A percentile compares a stretch with the other conserved stretches of the same genome.
Conservation (phyloP, 2,113 vertebrate species). For the Tretioscincus oriximinensis region DNA sequence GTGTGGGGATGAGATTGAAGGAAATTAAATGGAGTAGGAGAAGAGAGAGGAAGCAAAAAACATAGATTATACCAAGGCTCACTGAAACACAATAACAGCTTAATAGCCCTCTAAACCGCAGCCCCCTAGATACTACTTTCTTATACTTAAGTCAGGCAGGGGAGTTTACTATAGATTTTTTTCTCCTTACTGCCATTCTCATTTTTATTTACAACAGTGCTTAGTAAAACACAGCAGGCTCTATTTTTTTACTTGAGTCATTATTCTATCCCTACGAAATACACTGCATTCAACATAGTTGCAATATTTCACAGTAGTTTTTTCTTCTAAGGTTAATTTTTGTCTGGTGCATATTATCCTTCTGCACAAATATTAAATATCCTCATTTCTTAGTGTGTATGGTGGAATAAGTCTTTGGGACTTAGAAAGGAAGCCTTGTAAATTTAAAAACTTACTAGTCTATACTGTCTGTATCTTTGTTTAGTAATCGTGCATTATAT, state of each 20-base stretch:
- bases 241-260: slow-evolving; percentile 5
- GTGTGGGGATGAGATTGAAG: background rate
- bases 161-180: slow-evolving; percentile 12
- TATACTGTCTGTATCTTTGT: too few relatives aligned
- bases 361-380: too few relatives aligned
- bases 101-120: background rate
- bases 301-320: background rate
- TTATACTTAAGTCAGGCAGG: slow-evolving; percentile 1
- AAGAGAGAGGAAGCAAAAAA: slow-evolving; percentile 7
- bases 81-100: slow-evolving; percentile 4
- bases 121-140: background rate
- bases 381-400: too few relatives aligned
- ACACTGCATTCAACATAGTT: slow-evolving; percentile 2
- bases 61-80: slow-evolving; percentile 8
- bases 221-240: slow-evolving; percentile 9
- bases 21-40: background rate
- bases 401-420: too few relatives aligned
- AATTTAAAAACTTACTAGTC: too few relatives aligned
- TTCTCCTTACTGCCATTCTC: background rate
- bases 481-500: too few relatives aligned
- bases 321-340: background rate
- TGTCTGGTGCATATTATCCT: too few relatives aligned
- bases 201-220: slow-evolving; percentile 26
- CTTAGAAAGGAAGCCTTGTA: too few relatives aligned
- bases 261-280: slow-evolving; percentile 7